Base-by-base conservation (phyloP, 2,888 invertebrate species). In the Rosalia funebris region DNA sequence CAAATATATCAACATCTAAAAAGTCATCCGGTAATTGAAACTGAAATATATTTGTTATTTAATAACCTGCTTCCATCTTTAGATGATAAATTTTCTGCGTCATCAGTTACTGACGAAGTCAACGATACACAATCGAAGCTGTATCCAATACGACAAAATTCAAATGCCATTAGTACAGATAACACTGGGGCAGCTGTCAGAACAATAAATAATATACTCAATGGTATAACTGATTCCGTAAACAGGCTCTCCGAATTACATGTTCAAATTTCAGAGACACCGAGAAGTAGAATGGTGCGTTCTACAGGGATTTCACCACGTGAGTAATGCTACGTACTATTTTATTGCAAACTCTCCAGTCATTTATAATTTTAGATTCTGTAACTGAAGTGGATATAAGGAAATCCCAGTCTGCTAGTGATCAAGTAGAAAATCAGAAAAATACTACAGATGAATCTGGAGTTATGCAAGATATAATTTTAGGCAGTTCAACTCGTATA, bases 201-300 rank as follows among this genome's bases (percentile, higher is more conserved):
- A 50, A 80, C 80, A 3, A 80, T 81, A 48, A 79, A 80, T 56
- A 77, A 78, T 59, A 81, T 81, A 19, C 66, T 81, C 7, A 77
- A 73, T 45, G 80, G 80, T 11, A 81, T 81, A 41, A 79, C 81
- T 0, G 73, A 77, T 45, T 80, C 80, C 1, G 79, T 80, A 0
- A 81, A 82, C 63, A 68, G 78, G 45, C 61, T 80, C 1, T 77
- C 80, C 0, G 75, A 77, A 53, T 62, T 79, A 20, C 76, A 79
- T 34, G 64, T 70, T 9, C 71, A 74, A 41, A 62, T 71, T 34
- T 58, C 67, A 1, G 66, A 68, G 3, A 65, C 71, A 1, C 71
- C 73, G 2, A 65, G 68, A 50, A 45, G 50, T 44, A 37, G 59
- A 31, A 36, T 31, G 45, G 5, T 39, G n/a, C 36, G 34, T 1